Evolutionary conservation across 2,888 invertebrate genomes (phyloP).

Genomic region (Tetrapedia diversipes): DNA sequence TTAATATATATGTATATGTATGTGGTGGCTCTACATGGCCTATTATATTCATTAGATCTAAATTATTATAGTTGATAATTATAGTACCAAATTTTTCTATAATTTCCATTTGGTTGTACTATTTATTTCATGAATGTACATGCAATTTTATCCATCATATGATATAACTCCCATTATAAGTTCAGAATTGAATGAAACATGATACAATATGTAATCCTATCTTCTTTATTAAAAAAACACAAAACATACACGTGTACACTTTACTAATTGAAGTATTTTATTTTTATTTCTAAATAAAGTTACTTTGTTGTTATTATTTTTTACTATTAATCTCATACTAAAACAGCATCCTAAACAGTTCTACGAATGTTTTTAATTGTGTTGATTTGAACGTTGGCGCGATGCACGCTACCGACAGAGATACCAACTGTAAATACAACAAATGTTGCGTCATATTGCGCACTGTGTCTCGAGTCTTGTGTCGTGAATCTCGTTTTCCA

Average conservation of each 20-base stretch:
- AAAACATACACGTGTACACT: constrained; percentile 47
- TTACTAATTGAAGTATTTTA: constrained; percentile 19
- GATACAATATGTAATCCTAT: constrained; percentile 62
- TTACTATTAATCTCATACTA: not conserved
- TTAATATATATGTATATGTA: constrained; percentile 58
- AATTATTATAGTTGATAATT: constrained; percentile 50
- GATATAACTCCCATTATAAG: constrained; percentile 43
- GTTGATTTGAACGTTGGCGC: constrained; percentile 67
- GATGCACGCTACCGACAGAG: constrained; percentile 47
- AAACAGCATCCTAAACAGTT: not conserved
- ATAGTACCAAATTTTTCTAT: constrained; percentile 55
- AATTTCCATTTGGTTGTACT: constrained; percentile 53
- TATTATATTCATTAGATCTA: constrained; percentile 62
- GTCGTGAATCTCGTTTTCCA: constrained; percentile 68
- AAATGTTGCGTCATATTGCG: constrained; percentile 79
- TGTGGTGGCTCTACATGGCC: constrained; percentile 69
- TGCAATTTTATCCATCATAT: constrained; percentile 39
- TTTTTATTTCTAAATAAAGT: not conserved
- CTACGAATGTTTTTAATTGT: not conserved
- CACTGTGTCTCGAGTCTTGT: constrained; percentile 69
- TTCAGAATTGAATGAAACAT: constrained; percentile 44
- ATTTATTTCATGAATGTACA: constrained; percentile 58
- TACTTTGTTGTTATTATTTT: not conserved
- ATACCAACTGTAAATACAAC: constrained; percentile 67
- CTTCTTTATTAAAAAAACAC: constrained; percentile 70